Percentiles rank a stretch among this genome's conserved stretches.
These are phyloP conservation scores for Norana najaformis DNA, from an alignment of 2,888 invertebrate genomes.

Conservation along the genomic window DNA sequence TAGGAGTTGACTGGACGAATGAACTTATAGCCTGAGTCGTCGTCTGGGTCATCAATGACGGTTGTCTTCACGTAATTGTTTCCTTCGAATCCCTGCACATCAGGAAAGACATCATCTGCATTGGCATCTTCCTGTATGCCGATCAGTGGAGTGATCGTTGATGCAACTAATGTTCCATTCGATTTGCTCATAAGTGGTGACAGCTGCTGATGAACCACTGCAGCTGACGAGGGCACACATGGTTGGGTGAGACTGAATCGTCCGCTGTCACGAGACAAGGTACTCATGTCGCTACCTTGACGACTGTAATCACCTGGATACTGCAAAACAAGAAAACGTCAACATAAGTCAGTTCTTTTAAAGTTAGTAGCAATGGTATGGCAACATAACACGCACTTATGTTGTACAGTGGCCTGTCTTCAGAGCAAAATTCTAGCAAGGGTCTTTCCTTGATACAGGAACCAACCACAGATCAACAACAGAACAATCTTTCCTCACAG, in stretches of 20 bases:
- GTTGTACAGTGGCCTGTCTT: too few species aligned
- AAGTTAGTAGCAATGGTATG: too few species aligned
- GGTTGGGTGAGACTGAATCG: not conserved
- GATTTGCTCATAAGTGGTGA: constrained; percentile 1
- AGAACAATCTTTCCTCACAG: too few species aligned
- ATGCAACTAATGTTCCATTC: not conserved
- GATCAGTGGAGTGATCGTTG: constrained; percentile 3
- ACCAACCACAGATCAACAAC: too few species aligned
- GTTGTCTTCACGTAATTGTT: constrained; percentile 8
- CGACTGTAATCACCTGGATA: constrained; percentile 16
- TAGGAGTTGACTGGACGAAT: not conserved
- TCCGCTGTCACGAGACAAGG: constrained; percentile 22
- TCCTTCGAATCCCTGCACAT: not conserved
- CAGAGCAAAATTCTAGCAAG: too few species aligned
- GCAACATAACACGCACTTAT: too few species aligned
- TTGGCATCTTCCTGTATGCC: not conserved
- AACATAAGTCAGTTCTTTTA: too few species aligned
- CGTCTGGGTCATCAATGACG: not conserved
- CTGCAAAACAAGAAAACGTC: not conserved
- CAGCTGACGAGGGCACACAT: not conserved
- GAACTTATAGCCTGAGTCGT: not conserved
- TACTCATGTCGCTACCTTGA: constrained; percentile 15
- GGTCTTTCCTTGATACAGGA: too few species aligned
- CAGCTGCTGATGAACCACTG: not conserved
- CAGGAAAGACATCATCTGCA: not conserved